phyloP scores from a whole-genome alignment of 2,888 invertebrate species.

The Corythucha ciliata region DNA sequence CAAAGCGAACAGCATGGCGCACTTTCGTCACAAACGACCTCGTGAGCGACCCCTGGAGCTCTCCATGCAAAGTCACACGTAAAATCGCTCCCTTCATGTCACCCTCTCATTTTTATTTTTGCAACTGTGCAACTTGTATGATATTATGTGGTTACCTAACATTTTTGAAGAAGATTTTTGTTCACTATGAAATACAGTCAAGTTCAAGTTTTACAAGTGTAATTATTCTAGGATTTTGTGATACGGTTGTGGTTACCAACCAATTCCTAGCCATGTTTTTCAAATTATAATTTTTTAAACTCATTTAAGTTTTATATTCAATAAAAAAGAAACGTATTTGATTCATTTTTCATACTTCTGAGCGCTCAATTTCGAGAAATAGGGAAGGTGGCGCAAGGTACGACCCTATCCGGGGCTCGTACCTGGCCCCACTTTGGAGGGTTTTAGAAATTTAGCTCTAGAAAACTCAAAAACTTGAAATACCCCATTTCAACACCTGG shows the following conservation, averaged over 20 bases:
- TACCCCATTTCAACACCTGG: constrained; percentile 8
- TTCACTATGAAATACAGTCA: constrained; percentile 1
- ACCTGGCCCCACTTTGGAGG: constrained; percentile 1
- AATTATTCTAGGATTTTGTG: constrained; percentile 6
- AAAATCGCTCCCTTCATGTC: too few relatives aligned
- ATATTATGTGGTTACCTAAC: neutral
- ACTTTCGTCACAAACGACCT: too few relatives aligned
- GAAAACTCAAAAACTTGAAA: constrained; percentile 3
- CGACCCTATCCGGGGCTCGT: too few relatives aligned
- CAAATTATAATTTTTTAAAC: neutral
- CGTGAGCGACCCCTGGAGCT: too few relatives aligned
- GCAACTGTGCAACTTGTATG: too few relatives aligned
- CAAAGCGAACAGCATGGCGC: too few relatives aligned
- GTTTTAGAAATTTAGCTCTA: constrained; percentile 6
- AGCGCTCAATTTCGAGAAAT: neutral
- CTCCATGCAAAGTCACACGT: too few relatives aligned
- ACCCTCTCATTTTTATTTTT: too few relatives aligned
- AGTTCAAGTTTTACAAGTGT: neutral
- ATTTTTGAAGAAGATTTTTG: neutral
- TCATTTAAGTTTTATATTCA: constrained; percentile 4
- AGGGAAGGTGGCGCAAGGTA: too few relatives aligned
- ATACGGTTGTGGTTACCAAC: too few relatives aligned
- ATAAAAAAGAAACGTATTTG: constrained; percentile 1
- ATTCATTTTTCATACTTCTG: constrained; percentile 3
- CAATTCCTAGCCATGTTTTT: neutral